Percentiles rank a stretch among this genome's conserved stretches.
phyloP scores from a whole-genome alignment of 2,888 invertebrate species.

The Napeogenes inachia region DNA sequence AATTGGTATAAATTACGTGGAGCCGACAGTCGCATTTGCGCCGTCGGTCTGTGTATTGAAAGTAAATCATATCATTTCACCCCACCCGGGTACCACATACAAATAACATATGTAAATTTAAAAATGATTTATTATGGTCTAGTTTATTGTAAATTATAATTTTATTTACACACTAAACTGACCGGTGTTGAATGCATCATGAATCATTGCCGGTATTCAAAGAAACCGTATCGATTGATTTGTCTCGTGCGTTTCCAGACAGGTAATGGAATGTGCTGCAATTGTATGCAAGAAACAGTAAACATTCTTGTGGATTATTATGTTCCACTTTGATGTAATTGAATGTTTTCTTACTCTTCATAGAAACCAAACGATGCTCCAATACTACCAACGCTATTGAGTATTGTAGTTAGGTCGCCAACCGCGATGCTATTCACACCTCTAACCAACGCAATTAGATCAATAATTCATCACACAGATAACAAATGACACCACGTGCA shows the following conservation, averaged over 20 bases:
- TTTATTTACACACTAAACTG: not conserved
- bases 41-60: constrained; percentile 61
- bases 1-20: constrained; percentile 61
- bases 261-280: not conserved
- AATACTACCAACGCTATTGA: too few species aligned
- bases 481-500: not conserved
- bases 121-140: constrained; percentile 52
- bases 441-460: too few species aligned
- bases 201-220: constrained; percentile 1
- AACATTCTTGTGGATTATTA: not conserved
- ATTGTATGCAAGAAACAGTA: not conserved
- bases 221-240: not conserved
- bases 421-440: too few species aligned
- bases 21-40: constrained; percentile 57
- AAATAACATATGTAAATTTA: constrained; percentile 62
- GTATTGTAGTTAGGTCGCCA: too few species aligned
- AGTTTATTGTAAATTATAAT: constrained; percentile 22
- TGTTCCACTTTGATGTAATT: too few species aligned
- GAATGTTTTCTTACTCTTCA: too few species aligned
- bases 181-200: not conserved
- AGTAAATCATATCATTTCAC: constrained; percentile 68
- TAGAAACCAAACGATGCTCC: too few species aligned
- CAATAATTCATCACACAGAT: too few species aligned
- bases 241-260: not conserved
- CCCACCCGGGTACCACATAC: constrained; percentile 41